Percentiles rank a stretch among this genome's conserved stretches.
These are phyloP conservation scores for Nesidiocoris tenuis DNA, from an alignment of 2,888 invertebrate genomes.

Conservation along the genomic window DNA sequence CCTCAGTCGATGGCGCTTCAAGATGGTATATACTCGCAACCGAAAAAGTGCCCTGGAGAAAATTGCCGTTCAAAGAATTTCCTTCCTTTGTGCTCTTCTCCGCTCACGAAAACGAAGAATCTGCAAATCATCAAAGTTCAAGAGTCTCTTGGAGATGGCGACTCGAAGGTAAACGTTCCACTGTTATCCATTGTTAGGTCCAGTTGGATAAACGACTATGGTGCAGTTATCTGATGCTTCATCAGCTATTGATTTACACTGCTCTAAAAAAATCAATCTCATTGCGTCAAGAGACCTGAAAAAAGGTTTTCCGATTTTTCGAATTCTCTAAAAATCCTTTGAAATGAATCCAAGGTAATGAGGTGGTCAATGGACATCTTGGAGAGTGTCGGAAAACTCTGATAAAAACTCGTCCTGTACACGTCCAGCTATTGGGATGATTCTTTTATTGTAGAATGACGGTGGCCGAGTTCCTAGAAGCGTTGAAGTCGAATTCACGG, in stretches of 20 bases:
- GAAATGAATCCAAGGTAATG: too few species aligned
- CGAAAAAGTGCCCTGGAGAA: slow-evolving; percentile 60
- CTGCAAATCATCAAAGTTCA: slow-evolving; percentile 81
- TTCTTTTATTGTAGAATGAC: slow-evolving; percentile 56
- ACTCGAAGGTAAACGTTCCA: slow-evolving; percentile 56
- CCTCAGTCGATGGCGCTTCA: slow-evolving; percentile 68
- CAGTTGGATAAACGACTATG: too few species aligned
- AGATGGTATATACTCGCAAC: slow-evolving; percentile 62
- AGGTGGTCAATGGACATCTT: too few species aligned
- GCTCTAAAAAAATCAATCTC: too few species aligned
- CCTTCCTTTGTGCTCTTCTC: slow-evolving; percentile 64
- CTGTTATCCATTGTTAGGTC: too few species aligned
- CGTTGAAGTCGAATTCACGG: slow-evolving; percentile 80
- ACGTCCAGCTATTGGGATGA: not conserved
- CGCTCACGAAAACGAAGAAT: slow-evolving; percentile 70
- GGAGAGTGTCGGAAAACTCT: too few species aligned
- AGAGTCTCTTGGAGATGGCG: slow-evolving; percentile 70
- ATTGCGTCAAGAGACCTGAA: too few species aligned
- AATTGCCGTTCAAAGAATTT: slow-evolving; percentile 65
- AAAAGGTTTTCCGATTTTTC: too few species aligned
- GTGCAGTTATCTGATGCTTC: too few species aligned
- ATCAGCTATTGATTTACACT: too few species aligned
- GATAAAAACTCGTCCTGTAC: too few species aligned
- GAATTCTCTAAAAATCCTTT: too few species aligned
- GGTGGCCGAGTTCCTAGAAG: slow-evolving; percentile 73